Percentiles rank a stretch among this genome's conserved stretches.
phyloP scores from a whole-genome alignment of 2,888 invertebrate species.

The Hanleya hanleyi region DNA sequence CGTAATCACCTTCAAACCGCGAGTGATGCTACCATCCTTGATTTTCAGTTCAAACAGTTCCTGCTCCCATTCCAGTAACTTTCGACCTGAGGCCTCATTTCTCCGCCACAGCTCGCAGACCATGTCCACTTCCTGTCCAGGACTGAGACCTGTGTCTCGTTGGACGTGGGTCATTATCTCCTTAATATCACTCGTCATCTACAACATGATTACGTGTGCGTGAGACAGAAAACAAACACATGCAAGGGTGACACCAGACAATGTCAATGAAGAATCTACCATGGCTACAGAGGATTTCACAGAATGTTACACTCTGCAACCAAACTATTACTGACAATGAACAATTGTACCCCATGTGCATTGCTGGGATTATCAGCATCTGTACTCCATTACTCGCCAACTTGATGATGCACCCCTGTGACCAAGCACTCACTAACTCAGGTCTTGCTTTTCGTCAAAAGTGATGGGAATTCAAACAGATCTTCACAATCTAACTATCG shows the following conservation, averaged over 20 bases:
- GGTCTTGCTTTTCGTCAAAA: no score
- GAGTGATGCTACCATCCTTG: slow-evolving; percentile 47
- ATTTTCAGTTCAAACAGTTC: slow-evolving; percentile 56
- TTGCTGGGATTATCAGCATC: no score
- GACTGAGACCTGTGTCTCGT: slow-evolving; percentile 50
- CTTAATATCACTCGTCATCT: slow-evolving; percentile 37
- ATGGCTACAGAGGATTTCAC: no score
- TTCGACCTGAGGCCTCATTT: slow-evolving; percentile 48
- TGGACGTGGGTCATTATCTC: slow-evolving; percentile 59
- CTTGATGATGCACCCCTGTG: no score
- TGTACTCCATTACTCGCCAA: no score
- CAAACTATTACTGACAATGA: no score
- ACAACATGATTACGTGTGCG: slow-evolving; percentile 9
- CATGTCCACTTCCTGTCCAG: slow-evolving; percentile 51
- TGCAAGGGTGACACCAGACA: slow-evolving; percentile 34
- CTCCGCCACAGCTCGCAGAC: slow-evolving; percentile 61
- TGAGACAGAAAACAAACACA: slow-evolving; percentile 21
- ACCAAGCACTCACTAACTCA: no score
- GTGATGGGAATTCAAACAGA: no score
- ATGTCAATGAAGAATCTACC: slow-evolving; percentile 22
- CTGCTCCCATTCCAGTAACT: slow-evolving; percentile 53
- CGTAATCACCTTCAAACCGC: slow-evolving; percentile 56
- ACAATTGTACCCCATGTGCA: no score
- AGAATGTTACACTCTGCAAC: no score
- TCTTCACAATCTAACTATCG: no score